Evolutionary conservation across 2,888 invertebrate genomes (phyloP).

Genomic region (Campaea margaritaria): DNA sequence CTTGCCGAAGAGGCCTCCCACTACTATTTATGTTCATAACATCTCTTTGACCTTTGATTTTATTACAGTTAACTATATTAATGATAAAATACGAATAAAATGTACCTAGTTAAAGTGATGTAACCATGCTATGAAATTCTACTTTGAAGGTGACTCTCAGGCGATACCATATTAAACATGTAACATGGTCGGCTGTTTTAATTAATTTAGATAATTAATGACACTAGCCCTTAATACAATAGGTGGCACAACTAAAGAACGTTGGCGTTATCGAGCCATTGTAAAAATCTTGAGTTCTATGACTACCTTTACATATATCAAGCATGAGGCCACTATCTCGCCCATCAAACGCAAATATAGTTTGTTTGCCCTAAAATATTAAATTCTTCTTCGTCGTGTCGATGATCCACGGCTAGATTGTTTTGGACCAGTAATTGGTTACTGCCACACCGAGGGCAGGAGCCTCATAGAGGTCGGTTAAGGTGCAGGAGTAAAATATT

Average conservation of each 20-base stretch:
- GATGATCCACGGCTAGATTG: too few relatives aligned
- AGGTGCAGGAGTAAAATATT: too few relatives aligned
- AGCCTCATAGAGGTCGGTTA: too few relatives aligned
- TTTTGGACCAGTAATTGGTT: too few relatives aligned
- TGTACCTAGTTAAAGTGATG: conserved; percentile 15
- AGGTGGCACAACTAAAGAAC: conserved; percentile 5
- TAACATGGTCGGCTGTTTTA: conserved; percentile 8
- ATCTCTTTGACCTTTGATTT: conserved; percentile 26
- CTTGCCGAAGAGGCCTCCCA: too few relatives aligned
- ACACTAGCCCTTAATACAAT: conserved; percentile 18
- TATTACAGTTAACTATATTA: conserved; percentile 28
- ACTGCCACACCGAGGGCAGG: too few relatives aligned
- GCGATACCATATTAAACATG: conserved; percentile 10
- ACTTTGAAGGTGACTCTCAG: conserved; percentile 29
- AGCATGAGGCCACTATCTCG: too few relatives aligned
- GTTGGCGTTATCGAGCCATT: conserved; percentile 17
- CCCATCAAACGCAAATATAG: too few relatives aligned
- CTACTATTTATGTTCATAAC: conserved; percentile 19
- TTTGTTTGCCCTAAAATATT: too few relatives aligned
- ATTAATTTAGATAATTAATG: conserved; percentile 27
- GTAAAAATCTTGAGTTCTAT: neutral
- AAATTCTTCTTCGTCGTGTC: too few relatives aligned
- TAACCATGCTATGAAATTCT: neutral
- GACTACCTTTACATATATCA: too few relatives aligned
- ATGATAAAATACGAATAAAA: conserved; percentile 5